Evolutionary conservation across 1,140 invertebrate species (phyloP), one percentile per base, ranked within the genome.

Genomic region (Nephila pilipes): DNA sequence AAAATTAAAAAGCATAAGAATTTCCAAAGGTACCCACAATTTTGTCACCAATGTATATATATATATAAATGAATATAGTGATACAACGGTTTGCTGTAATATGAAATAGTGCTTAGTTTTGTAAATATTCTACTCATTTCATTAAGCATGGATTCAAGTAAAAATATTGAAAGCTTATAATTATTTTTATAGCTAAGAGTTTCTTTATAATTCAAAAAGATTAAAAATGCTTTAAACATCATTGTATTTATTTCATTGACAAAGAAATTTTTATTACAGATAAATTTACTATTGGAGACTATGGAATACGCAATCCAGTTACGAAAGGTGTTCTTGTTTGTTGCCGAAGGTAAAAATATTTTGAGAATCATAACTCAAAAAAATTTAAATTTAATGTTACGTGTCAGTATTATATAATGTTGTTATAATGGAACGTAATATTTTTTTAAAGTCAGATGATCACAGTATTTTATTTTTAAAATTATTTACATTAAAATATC

Each of bases 251-350:
- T n/a, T n/a, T n/a, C n/a, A n/a, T n/a, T n/a, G n/a, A n/a, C n/a
- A n/a, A n/a, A n/a, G 1, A 60, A 60, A 20, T 75, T 75, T 75
- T 75, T 75, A 32, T 29, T 25, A 16, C 65, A 96, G 96, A 95
- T 94, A 95, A 96, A 22, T 96, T 96, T 96, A 95, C 95, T 8
- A 96, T 97, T 95, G 96, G 96, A 14, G 97, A 97, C 94, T 97
- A 96, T 94, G 96, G 96, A 94, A 94, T 95, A 55, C 95, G 97
- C 65, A 96, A 96, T 95, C 95, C 95, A n/a, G 65, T 94, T 25
- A 97, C 96, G 18, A 96, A 95, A 22, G 97, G 97, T 22, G 95
- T 96, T 57, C 94, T 96, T 14, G 97, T 97, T 96, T 94, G 96
- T 6, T 97, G 97, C 12, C 94, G 96, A 94, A 93, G 79, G 88